Evolutionary conservation across 1,140 invertebrate species (phyloP), one percentile per base, ranked within the genome.

Genomic region (Brachionus manjavacas): DNA sequence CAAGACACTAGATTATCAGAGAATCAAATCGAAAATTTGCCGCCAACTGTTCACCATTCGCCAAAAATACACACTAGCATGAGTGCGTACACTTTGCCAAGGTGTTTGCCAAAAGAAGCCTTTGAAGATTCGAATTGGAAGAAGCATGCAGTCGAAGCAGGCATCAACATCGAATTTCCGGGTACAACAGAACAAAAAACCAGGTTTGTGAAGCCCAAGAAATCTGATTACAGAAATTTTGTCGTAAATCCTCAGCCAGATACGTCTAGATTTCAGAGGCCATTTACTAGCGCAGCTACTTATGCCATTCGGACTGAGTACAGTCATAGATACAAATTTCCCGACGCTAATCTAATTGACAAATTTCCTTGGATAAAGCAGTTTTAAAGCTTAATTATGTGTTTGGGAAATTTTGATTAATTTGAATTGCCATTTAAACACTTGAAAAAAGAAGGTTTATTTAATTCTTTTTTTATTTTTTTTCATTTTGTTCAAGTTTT

Each of bases 291-390:
- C 7, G 72, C 72, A 14, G 72, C 72, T 31, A 23, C 39, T 20
- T 76, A 28, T 49, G 6, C 41, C 16, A 76, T 49, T 49, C 41
- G 46, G 12, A 76, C 72, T 23, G 72, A 76, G 31, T 76, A 76
- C 16, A 76, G 72, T 11, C 43, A 46, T 28, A 46, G 72, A 49
- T 76, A 49, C 41, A 49, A 31, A 25, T 76, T 49, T 76, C 72
- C 72, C 12, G 43, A 76, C 25, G 16, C 41, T 9, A 76, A 76
- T 76, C 20, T 25, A 28, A 76, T 76, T 25, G 72, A 76, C 20
- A 76, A 76, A 76, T 76, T 76, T 76, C 72, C 72, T 20, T 76
- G 72, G 72, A 76, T 76, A 23, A 76, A 76, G 46, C 72, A 76
- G 41, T 76, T 49, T 76, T 76, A 76, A 60, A 20, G 52, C 52